phyloP scores from a whole-genome alignment of 2,888 invertebrate species.

The Prosapia bicincta region DNA sequence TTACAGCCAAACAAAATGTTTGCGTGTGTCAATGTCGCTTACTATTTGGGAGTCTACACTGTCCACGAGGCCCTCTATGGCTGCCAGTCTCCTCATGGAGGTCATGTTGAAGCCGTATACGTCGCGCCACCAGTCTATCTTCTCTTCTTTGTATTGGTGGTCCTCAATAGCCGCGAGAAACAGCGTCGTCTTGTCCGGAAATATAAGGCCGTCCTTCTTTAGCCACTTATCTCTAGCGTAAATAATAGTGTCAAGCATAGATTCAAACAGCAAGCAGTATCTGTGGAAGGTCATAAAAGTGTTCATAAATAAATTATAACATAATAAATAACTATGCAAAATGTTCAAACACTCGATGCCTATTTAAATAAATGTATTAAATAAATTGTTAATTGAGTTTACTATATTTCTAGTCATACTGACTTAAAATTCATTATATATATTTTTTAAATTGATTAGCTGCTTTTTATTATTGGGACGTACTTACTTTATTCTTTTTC shows the following conservation, averaged over 20 bases:
- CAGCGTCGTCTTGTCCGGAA: constrained; percentile 72
- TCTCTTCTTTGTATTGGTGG: constrained; percentile 98
- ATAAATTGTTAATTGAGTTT: no score
- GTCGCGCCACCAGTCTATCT: constrained; percentile 99
- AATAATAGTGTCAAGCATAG: constrained; percentile 99
- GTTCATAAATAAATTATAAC: no score
- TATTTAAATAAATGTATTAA: no score
- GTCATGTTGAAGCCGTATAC: constrained; percentile 99
- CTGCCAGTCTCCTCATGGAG: constrained; percentile 95
- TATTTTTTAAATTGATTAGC: no score
- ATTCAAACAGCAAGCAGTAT: constrained; percentile 94
- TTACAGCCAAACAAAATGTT: neutral
- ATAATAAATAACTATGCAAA: no score
- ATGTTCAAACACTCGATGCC: no score
- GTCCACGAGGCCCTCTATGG: constrained; percentile 96
- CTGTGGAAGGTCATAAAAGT: no score
- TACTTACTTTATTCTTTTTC: no score
- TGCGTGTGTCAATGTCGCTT: neutral
- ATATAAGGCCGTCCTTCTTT: constrained; percentile 65
- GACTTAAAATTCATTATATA: no score
- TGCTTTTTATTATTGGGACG: no score
- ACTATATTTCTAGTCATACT: no score
- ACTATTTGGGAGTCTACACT: constrained; percentile 96
- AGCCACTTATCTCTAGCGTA: constrained; percentile 98
- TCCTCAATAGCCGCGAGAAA: constrained; percentile 94